phyloP scores from a whole-genome alignment of 2,113 vertebrate species.

The Alethe diademata region DNA sequence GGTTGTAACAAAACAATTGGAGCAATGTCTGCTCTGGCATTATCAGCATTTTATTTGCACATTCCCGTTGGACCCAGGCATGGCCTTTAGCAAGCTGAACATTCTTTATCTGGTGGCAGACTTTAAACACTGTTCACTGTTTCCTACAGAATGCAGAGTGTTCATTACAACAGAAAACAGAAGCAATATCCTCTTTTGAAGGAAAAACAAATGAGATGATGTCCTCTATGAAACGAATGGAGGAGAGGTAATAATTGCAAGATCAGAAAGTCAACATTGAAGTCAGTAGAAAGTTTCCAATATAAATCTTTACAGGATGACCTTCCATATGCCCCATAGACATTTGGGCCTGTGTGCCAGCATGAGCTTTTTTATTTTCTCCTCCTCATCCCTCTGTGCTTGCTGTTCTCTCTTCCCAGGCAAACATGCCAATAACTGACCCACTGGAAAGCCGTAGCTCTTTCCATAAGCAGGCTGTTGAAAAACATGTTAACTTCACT shows the following conservation, averaged over 20 bases:
- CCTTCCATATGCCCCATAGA: not conserved
- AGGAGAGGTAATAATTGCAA: constrained; percentile 81
- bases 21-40: not conserved
- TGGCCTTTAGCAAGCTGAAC: not conserved
- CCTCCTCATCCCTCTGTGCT: rapidly evolving
- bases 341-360: not conserved
- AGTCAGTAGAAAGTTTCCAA: not conserved
- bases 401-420: not conserved
- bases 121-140: not conserved
- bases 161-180: constrained; percentile 84
- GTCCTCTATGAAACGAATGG: constrained; percentile 83
- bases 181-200: constrained; percentile 82
- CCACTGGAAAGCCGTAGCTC: not conserved
- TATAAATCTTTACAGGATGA: not conserved
- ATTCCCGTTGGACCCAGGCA: not conserved
- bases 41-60: constrained; percentile 4
- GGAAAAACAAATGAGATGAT: constrained; percentile 85
- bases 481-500: not conserved
- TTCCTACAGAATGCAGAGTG: constrained; percentile 79
- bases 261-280: not conserved
- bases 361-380: not conserved
- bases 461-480: not conserved
- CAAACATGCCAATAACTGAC: not conserved
- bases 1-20: not conserved
- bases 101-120: not conserved